Conservation (phyloP, 1,140 invertebrate species). For the Bombus picipes region DNA sequence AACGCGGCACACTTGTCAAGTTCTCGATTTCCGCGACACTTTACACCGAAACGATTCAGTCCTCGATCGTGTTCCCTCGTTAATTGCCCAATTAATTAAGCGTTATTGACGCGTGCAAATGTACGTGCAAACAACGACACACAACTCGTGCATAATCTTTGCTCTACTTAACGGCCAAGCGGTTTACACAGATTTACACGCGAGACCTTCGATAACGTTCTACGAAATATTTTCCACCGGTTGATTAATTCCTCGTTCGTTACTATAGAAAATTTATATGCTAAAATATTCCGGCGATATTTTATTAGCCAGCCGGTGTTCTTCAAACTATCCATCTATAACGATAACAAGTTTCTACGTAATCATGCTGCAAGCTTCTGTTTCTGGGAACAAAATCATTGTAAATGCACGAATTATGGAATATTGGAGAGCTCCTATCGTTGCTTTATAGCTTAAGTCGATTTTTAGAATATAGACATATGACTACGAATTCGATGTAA, state of each 20-base stretch:
- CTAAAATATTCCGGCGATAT: background rate
- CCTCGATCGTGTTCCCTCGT: background rate
- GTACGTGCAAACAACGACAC: background rate
- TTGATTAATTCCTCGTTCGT: slow-evolving; percentile 5
- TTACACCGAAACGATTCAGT: background rate
- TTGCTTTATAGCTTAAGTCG: background rate
- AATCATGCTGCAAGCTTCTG: background rate
- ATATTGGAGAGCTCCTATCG: background rate
- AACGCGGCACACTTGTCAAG: background rate
- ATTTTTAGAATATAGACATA: background rate
- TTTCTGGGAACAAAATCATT: background rate
- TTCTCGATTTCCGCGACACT: slow-evolving; percentile 24
- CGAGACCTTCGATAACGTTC: slow-evolving; percentile 16
- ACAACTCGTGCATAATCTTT: slow-evolving; percentile 7
- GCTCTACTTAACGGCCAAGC: slow-evolving; percentile 29
- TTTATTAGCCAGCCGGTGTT: background rate
- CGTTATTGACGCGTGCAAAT: slow-evolving; percentile 18
- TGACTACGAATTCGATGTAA: background rate
- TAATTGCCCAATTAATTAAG: slow-evolving; percentile 59
- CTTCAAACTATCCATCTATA: background rate
- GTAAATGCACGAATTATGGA: background rate
- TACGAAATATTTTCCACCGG: background rate
- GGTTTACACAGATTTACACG: slow-evolving; percentile 1
- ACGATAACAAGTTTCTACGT: background rate
- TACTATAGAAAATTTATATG: background rate